Base-by-base conservation (phyloP, 2,797 vertebrate genomes). In the Pelodytes ibericus region DNA sequence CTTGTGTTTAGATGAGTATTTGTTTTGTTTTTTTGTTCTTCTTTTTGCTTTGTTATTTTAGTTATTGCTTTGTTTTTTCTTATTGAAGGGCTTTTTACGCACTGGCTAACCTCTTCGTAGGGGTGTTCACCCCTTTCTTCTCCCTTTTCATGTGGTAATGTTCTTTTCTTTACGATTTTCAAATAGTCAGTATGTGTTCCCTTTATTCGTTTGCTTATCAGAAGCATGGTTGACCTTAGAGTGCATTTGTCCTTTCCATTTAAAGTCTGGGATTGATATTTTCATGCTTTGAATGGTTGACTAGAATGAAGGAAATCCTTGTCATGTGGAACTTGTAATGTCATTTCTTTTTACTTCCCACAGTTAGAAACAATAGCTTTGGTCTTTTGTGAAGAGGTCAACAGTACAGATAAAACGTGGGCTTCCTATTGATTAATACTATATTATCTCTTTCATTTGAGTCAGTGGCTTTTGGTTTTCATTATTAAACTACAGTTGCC, bases 361-460 rank as follows among this genome's bases (percentile, higher is more conserved):
- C 18, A 4, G 11, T 58, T 3, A 8, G 11, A 58, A 27, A 27
- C 4, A 27, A 8, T 7, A 27, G 24, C n/a, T 27, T 27, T 29
- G 13, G 11, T 58, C 56, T 58, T 29, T 58, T 58, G 15, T 58
- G 16, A 26, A 58, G 56, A 58, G 56, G 56, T 58, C 56, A 27
- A 15, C 24, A 15, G 56, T 58, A 58, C 8, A 58, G 24, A 58
- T 58, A 58, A 58, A 26, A 58, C 6, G 10, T 16, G 8, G 13
- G 8, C 56, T 56, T 58, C n/a, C 11, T 26, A 58, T 29, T 58
- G 56, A 58, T 58, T 26, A 27, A 16, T 58, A 15, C n/a, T 29
- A 58, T 24, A 13, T 25, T 58, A 58, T 15, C 24, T 26, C 4
- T 58, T 58, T 58, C 24, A 58, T 27, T 15, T 15, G 24, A 58